Base-by-base conservation (phyloP, 2,113 vertebrate species). In the Sinocyclocheilus anshuiensis region DNA sequence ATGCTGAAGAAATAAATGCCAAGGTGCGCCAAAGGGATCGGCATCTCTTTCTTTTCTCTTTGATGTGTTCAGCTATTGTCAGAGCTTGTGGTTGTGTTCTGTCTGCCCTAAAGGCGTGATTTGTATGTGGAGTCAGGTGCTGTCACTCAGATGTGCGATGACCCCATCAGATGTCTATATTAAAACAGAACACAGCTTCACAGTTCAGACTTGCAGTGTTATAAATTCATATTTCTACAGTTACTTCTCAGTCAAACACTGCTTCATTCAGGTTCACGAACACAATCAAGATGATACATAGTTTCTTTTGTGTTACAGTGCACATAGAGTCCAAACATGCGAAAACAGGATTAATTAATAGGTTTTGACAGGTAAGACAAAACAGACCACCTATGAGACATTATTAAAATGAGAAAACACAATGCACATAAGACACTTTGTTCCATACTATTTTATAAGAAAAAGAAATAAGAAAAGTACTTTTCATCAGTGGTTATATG, bases 61-160 rank as follows among this genome's bases (percentile, higher is more conserved):
- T 82, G 78, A 90, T 78, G 87, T 87, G 88, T 91, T 92, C 90
- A 87, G 84, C 91, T 88, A 89, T 76, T 87, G 87, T 90, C 88
- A 90, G 87, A 92, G 91, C 87, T 92, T 50, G 86, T 74, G 87
- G 80, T 82, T 91, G 89, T 93, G n/a, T 6, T 78, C 77, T 78
- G 53, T 84, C 87, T 61, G 86, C 86, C 92, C 92, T 88, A 86
- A 77, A 0, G 92, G 91, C 33, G 84, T 94, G 88, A 92, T 84
- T 93, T 94, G 91, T 89, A 93, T 89, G 53, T 89, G 71, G 89
- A 92, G 92, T 92, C 90, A 92, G 91, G 90, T 84, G 86, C 90
- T 92, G 93, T 94, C 94, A 94, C 84, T 94, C 94, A 94, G 92
- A 93, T 94, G 91, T 91, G 91, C 92, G 84, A 86, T 94, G 93